Percentiles rank a stretch among this genome's conserved stretches.
These are phyloP conservation scores for Isaurus tuberculatus DNA, from an alignment of 92 coral and sea anemone genomes.

Conservation along the genomic window DNA sequence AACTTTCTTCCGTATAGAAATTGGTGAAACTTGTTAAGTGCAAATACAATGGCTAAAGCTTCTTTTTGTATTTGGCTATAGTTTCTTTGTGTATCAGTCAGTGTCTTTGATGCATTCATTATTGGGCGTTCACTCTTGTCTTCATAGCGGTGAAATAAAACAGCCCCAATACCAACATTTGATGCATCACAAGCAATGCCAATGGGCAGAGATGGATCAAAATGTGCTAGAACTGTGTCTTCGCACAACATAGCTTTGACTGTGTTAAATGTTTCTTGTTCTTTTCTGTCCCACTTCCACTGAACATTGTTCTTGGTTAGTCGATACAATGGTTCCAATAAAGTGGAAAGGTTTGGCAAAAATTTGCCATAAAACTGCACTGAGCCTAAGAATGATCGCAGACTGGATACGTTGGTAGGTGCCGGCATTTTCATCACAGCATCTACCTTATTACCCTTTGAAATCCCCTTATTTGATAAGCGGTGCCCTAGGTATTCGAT, in stretches of 20 bases:
- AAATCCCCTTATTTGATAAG: slow-evolving; percentile 33
- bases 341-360: slow-evolving; percentile 33
- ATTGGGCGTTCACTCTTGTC: slow-evolving; percentile 49
- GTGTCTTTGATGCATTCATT: slow-evolving; percentile 34
- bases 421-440: slow-evolving; percentile 44
- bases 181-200: slow-evolving; percentile 31
- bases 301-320: slow-evolving; percentile 23
- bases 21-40: not conserved
- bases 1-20: not conserved
- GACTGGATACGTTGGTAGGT: slow-evolving; percentile 38
- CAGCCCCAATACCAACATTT: slow-evolving; percentile 40
- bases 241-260: slow-evolving; percentile 36
- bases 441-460: slow-evolving; percentile 14
- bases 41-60: not conserved
- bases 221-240: slow-evolving; percentile 41
- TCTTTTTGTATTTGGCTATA: not conserved
- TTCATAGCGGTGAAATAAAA: slow-evolving; percentile 30
- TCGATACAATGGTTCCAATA: slow-evolving; percentile 30
- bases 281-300: slow-evolving; percentile 27
- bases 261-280: slow-evolving; percentile 30
- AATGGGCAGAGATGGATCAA: slow-evolving; percentile 9
- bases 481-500: slow-evolving; percentile 40
- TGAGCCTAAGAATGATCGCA: slow-evolving; percentile 42
- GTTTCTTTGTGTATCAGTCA: slow-evolving; percentile 27
- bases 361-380: slow-evolving; percentile 34